These are phyloP conservation scores for Eucera pruinosa DNA, from an alignment of 2,888 invertebrate genomes.

Conservation along the genomic window DNA sequence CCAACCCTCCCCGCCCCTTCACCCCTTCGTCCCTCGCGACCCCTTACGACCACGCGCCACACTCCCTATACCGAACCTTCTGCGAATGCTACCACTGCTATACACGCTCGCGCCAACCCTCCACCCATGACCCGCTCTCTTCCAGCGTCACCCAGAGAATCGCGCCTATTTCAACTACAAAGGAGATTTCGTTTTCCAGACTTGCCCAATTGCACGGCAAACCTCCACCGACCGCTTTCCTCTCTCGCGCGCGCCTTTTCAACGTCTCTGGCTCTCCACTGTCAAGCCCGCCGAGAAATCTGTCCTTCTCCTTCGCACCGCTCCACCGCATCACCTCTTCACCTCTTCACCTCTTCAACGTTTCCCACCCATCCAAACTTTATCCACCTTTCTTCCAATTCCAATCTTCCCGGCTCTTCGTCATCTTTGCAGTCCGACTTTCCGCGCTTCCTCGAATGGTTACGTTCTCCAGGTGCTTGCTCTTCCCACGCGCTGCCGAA, in stretches of 20 bases:
- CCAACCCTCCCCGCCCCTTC: slow-evolving; percentile 30
- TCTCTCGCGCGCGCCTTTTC: not conserved
- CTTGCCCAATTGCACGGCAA: not conserved
- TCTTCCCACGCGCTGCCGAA: not conserved
- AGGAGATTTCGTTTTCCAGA: slow-evolving; percentile 41
- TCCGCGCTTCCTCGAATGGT: not conserved
- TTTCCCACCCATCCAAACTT: too few relatives aligned
- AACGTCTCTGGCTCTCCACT: not conserved
- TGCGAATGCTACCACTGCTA: slow-evolving; percentile 70
- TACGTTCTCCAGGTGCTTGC: not conserved
- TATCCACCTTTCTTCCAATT: not conserved
- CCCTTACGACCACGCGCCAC: slow-evolving; percentile 55
- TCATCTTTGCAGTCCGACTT: not conserved
- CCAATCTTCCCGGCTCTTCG: not conserved
- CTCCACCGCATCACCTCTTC: not conserved
- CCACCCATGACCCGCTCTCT: slow-evolving; percentile 61
- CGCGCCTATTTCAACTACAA: slow-evolving; percentile 45
- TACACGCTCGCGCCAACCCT: slow-evolving; percentile 72
- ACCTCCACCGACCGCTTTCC: slow-evolving; percentile 1
- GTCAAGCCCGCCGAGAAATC: not conserved
- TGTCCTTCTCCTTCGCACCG: not conserved
- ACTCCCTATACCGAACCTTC: slow-evolving; percentile 62
- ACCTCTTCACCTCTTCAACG: too few relatives aligned
- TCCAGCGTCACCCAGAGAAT: slow-evolving; percentile 53
- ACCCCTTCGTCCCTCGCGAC: slow-evolving; percentile 31